phyloP scores from a whole-genome alignment of 2,888 invertebrate species.

The Criorhina ranunculi region DNA sequence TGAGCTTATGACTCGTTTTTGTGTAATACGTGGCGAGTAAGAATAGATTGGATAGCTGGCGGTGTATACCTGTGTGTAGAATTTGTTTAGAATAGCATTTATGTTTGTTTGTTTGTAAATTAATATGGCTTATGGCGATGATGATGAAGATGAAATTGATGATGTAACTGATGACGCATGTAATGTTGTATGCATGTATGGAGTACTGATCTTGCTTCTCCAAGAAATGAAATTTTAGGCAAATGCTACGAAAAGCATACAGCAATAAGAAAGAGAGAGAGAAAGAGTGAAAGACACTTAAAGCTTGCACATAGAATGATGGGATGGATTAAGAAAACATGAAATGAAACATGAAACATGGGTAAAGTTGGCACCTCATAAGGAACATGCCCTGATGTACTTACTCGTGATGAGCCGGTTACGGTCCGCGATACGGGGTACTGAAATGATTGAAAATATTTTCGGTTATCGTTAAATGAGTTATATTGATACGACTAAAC shows the following conservation, averaged over 20 bases:
- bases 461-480: background rate
- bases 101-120: constrained; percentile 67
- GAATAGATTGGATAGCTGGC: constrained; percentile 84
- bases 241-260: constrained; percentile 46
- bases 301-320: constrained; percentile 5
- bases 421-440: constrained; percentile 70
- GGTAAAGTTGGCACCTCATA: background rate
- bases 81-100: constrained; percentile 43
- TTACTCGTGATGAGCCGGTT: constrained; percentile 67
- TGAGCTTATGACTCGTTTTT: constrained; percentile 79
- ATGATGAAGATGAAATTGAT: constrained; percentile 47
- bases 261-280: constrained; percentile 10
- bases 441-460: constrained; percentile 37
- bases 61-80: constrained; percentile 81
- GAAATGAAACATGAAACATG: constrained; percentile 13
- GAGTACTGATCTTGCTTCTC: constrained; percentile 25
- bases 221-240: constrained; percentile 27
- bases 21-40: constrained; percentile 80
- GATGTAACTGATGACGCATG: constrained; percentile 28
- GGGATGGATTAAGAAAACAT: constrained; percentile 4
- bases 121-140: constrained; percentile 22
- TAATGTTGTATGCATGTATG: constrained; percentile 25
- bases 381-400: constrained; percentile 46
- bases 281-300: constrained; percentile 19
- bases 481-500: background rate